These are phyloP conservation scores for Elegia similella DNA, from an alignment of 2,888 invertebrate species.

Conservation along the genomic window DNA sequence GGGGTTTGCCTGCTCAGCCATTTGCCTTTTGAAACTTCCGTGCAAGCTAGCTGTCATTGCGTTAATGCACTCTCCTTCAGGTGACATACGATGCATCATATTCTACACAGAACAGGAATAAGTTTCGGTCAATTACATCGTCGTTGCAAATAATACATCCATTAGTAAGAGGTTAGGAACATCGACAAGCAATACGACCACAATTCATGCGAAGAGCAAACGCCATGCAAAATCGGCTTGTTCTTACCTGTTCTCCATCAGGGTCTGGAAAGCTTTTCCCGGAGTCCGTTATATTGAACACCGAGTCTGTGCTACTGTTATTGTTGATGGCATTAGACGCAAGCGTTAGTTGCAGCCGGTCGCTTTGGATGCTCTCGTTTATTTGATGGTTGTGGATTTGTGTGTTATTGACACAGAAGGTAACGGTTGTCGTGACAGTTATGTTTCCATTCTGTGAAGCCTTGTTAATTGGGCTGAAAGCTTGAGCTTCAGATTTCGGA, in stretches of 20 bases:
- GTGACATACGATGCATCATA: conserved; percentile 86
- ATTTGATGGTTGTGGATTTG: conserved; percentile 78
- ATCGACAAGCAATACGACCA: conserved; percentile 36
- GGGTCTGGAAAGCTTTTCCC: conserved; percentile 57
- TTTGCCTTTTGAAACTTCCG: conserved; percentile 84
- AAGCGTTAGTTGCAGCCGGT: conserved; percentile 78
- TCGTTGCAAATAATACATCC: conserved; percentile 29
- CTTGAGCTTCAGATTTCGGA: conserved; percentile 63
- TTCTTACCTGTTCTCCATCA: conserved; percentile 73
- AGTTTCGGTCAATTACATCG: conserved; percentile 45
- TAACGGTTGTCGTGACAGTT: conserved; percentile 92
- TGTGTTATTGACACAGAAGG: conserved; percentile 87
- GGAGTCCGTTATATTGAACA: conserved; percentile 60
- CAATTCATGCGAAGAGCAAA: conserved; percentile 39
- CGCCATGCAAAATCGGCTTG: conserved; percentile 43
- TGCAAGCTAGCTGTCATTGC: conserved; percentile 85
- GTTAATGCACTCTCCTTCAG: conserved; percentile 84
- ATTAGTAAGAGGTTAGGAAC: conserved; percentile 40
- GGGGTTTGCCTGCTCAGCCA: conserved; percentile 64
- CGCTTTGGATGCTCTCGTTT: conserved; percentile 72
- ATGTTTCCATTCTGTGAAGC: conserved; percentile 85
- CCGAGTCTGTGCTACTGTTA: conserved; percentile 61
- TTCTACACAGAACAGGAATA: conserved; percentile 80
- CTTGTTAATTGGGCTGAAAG: conserved; percentile 73
- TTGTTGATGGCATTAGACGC: conserved; percentile 75